Conservation (phyloP, 2,113 vertebrate species). For the Pavo muticus region DNA sequence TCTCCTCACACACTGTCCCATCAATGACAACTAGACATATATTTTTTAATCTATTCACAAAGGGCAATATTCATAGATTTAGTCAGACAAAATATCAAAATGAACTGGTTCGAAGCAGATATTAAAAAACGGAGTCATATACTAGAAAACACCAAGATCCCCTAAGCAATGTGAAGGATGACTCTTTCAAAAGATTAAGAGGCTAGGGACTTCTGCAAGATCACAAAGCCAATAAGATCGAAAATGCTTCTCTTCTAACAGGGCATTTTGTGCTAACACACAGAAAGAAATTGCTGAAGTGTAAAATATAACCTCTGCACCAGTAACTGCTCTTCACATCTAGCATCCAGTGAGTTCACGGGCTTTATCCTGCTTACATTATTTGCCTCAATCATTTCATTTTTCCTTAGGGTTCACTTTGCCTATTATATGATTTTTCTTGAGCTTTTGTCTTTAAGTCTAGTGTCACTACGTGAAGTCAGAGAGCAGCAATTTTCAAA, state of each 20-base stretch:
- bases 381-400: neutral
- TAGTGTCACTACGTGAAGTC: slow-evolving; percentile 1
- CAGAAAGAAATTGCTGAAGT: neutral
- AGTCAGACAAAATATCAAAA: neutral
- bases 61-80: neutral
- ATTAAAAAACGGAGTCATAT: neutral
- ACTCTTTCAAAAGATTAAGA: neutral
- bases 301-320: neutral
- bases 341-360: neutral
- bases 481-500: slow-evolving; percentile 29
- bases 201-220: neutral
- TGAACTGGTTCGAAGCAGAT: neutral
- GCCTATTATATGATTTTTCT: slow-evolving; percentile 3
- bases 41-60: neutral
- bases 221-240: neutral
- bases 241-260: neutral
- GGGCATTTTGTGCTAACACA: neutral
- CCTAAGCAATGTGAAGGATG: neutral
- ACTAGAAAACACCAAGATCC: neutral
- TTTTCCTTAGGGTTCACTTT: neutral
- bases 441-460: slow-evolving; percentile 13
- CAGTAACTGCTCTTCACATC: neutral
- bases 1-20: neutral
- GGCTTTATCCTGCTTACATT: neutral
- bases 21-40: neutral